These are phyloP conservation scores for Solea senegalensis DNA, from an alignment of 2,113 vertebrate genomes.

Conservation along the genomic window DNA sequence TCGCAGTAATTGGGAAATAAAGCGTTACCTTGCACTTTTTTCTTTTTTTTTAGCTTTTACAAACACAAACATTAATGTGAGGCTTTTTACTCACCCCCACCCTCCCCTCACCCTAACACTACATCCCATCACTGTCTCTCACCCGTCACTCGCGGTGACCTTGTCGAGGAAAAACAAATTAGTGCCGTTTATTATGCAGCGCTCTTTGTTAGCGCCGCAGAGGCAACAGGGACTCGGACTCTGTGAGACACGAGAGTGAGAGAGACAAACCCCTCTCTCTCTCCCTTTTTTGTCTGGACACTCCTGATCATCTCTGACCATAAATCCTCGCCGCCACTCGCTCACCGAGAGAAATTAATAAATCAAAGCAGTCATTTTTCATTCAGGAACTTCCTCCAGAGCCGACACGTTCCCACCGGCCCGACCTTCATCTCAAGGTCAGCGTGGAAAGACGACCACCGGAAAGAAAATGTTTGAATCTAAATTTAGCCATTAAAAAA, in stretches of 20 bases:
- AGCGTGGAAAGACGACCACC: background rate
- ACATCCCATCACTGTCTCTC: conserved; percentile 24
- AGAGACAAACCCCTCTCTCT: background rate
- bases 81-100: background rate
- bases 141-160: conserved; percentile 67
- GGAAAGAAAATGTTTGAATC: background rate
- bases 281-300: conserved; percentile 1
- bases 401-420: conserved; percentile 5
- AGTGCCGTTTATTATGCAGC: conserved; percentile 69
- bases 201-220: conserved; percentile 48
- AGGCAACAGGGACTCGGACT: too few relatives aligned
- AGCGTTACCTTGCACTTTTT: background rate
- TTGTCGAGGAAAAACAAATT: conserved; percentile 73
- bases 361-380: conserved; percentile 40
- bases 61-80: background rate
- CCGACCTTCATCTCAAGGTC: conserved; percentile 22
- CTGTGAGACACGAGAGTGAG: background rate
- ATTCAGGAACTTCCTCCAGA: conserved; percentile 45
- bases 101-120: background rate
- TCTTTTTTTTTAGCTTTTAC: background rate
- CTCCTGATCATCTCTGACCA: conserved; percentile 3
- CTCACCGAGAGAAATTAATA: conserved; percentile 38
- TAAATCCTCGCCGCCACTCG: conserved; percentile 39
- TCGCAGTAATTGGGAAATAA: background rate
- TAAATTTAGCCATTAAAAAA: background rate